Base-by-base conservation (phyloP, 2,797 vertebrate genomes). In the Oreochromis mossambicus region DNA sequence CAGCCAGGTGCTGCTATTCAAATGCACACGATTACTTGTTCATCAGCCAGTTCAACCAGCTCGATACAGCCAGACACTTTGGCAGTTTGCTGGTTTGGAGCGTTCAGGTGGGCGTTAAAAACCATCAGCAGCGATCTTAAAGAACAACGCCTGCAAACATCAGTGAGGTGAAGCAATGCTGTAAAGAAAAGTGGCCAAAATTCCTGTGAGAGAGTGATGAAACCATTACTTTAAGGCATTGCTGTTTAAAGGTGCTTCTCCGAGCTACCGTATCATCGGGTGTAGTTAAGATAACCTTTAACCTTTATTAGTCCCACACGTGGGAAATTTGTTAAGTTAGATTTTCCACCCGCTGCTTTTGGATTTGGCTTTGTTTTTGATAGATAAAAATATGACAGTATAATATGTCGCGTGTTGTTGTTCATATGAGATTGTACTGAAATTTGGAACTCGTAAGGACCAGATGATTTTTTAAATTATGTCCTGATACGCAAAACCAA, bases 101-200 rank as follows among this genome's bases (percentile, higher is more conserved):
- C 4, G 1, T 24, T 15, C 36, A 24, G n/a, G 36, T 68, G 36
- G n/a, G 63, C 1, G 5, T 68, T 24, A 21, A 41, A 21, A 36
- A 34, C 8, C 19, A 66, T 1, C 34, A 38, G 19, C 11, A 13
- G 11, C 19, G 0, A 36, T 0, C 2, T 38, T 41, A 41, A 8
- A 8, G 12, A 66, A 66, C 11, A 3, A 24, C 13, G 1, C 0
- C 3, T 0, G 63, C 63, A 15, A 68, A 68, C 63, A 14, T 68
- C n/a, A 41, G 14, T 41, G n/a, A 68, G n/a, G 3, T 2, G n/a
- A 68, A 15, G n/a, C 63, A 24, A 9, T n/a, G 0, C 0, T 68
- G 36, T 68, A 66, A 66, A 38, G 10, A 38, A 66, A n/a, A 63
- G 32, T 38, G 4, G 9, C 9, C 56, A 63, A 38, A 66, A 66